Evolutionary conservation across 2,113 vertebrate genomes (phyloP), one percentile per base, ranked within the genome.

Genomic region (Sander lucioperca): DNA sequence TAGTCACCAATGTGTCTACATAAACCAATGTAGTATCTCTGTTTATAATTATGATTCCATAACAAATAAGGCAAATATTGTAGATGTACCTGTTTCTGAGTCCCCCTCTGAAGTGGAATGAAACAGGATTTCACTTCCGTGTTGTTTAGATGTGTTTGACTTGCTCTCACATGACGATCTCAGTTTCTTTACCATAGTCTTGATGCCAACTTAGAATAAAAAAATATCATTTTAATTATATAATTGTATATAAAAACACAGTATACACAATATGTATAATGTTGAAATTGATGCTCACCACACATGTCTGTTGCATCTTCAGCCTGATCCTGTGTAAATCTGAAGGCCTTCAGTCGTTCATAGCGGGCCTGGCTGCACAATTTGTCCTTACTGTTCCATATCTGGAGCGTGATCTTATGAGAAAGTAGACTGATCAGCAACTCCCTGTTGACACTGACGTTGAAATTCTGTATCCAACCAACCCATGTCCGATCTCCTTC

Each of bases 401-500:
- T 80, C 48, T 70, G 93, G 48, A 97, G 53, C 39, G 61, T 90
- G 80, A 97, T 94, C 90, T 94, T 96, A 82, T 97, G 94, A 70
- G 93, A 88, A 51, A 88, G 90, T 1, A 97, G 82, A 91, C 95
- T 95, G 77, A 96, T 89, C 68, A 97, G 58, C 53, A 95, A 76
- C 9, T 96, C 92, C 36, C 86, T 96, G 14, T 94, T 95, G 81
- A 97, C 78, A 0, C 23, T 33, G 3, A 96, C 51, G 12, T 88
- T 92, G 51, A 96, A 85, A 13, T 56, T 85, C 13, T 97, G 95
- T 56, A 74, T 90, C 96, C 96, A 97, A 0, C 94, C 92, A 23
- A 97, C 66, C 97, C 97, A 98, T 19, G 91, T 73, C 88, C 91
- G 92, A 76, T 94, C 92, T n/a, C 90, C 92, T 59, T 97, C 96